Percentiles rank a stretch among this genome's conserved stretches.
These are phyloP conservation scores for Oryzias sinensis DNA, from an alignment of 2,797 vertebrate species.

Conservation along the genomic window DNA sequence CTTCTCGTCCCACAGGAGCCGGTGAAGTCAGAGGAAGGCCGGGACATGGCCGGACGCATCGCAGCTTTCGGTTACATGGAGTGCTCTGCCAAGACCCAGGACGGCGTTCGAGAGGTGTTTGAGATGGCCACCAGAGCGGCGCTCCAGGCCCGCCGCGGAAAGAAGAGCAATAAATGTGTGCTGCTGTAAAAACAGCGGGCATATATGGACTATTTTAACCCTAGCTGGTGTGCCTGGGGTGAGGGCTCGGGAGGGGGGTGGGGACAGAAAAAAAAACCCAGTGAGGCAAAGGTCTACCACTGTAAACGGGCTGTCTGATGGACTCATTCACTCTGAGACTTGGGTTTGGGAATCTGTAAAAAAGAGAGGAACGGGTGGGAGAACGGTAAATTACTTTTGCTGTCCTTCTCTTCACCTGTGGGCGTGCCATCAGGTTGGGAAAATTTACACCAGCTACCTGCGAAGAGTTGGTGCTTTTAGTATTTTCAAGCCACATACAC, in stretches of 20 bases:
- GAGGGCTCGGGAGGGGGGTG: slow-evolving; percentile 60
- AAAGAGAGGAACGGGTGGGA: slow-evolving; percentile 21
- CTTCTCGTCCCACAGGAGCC: slow-evolving; percentile 82
- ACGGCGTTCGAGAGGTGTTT: slow-evolving; percentile 97
- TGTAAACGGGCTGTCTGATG: slow-evolving; percentile 64
- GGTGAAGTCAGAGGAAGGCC: slow-evolving; percentile 94
- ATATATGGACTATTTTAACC: slow-evolving; percentile 69
- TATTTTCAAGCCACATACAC: slow-evolving; percentile 46
- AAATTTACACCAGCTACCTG: slow-evolving; percentile 42
- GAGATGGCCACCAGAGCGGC: slow-evolving; percentile 99
- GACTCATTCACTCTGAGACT: slow-evolving; percentile 60
- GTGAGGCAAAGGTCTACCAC: slow-evolving; percentile 61
- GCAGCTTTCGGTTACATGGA: slow-evolving; percentile 98
- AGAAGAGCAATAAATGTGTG: slow-evolving; percentile 92
- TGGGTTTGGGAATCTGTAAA: slow-evolving; percentile 34
- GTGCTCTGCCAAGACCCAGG: slow-evolving; percentile 98
- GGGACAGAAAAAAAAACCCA: slow-evolving; percentile 68
- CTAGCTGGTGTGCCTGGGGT: slow-evolving; percentile 47
- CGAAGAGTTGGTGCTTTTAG: slow-evolving; percentile 21
- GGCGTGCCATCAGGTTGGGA: slow-evolving; percentile 31
- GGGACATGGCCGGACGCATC: slow-evolving; percentile 94
- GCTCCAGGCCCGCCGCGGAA: slow-evolving; percentile 93
- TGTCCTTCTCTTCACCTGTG: slow-evolving; percentile 37
- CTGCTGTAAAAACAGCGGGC: slow-evolving; percentile 83
- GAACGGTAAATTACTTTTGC: slow-evolving; percentile 22